phyloP scores from a whole-genome alignment of 1,140 invertebrate genomes.

The Cepaea nemoralis region DNA sequence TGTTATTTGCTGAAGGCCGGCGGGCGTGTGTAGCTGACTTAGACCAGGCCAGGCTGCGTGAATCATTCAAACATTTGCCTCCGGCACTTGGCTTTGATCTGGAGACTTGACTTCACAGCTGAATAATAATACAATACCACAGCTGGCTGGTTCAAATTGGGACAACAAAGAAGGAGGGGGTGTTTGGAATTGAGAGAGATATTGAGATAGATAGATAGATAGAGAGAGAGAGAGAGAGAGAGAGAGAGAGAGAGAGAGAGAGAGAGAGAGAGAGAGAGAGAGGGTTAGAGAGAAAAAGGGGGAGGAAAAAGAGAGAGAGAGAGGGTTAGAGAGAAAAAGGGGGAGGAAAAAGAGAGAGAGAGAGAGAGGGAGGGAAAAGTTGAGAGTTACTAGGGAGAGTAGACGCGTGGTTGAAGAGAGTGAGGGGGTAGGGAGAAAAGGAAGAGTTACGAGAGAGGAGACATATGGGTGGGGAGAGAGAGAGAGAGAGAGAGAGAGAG shows the following conservation, averaged over 20 bases:
- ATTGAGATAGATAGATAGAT: too few relatives aligned
- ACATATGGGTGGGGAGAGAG: constrained; percentile 1
- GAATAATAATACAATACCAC: too few relatives aligned
- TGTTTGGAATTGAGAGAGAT: not conserved
- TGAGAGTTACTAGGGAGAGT: constrained; percentile 9
- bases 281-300: not conserved
- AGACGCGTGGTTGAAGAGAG: not conserved
- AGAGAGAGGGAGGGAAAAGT: not conserved
- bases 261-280: not conserved
- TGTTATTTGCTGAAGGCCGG: too few relatives aligned
- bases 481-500: not conserved
- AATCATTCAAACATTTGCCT: too few relatives aligned
- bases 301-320: not conserved
- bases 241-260: not conserved
- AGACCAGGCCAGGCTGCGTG: too few relatives aligned
- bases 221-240: not conserved
- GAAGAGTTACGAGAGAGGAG: too few relatives aligned
- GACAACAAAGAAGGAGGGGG: too few relatives aligned
- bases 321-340: not conserved
- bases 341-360: not conserved
- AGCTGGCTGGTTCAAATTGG: too few relatives aligned
- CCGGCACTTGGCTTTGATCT: too few relatives aligned
- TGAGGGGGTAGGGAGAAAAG: not conserved
- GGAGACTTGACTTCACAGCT: too few relatives aligned
- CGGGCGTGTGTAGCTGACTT: too few relatives aligned